Evolutionary conservation across 2,888 invertebrate species (phyloP).

Genomic region (Phymatocera aterrima): DNA sequence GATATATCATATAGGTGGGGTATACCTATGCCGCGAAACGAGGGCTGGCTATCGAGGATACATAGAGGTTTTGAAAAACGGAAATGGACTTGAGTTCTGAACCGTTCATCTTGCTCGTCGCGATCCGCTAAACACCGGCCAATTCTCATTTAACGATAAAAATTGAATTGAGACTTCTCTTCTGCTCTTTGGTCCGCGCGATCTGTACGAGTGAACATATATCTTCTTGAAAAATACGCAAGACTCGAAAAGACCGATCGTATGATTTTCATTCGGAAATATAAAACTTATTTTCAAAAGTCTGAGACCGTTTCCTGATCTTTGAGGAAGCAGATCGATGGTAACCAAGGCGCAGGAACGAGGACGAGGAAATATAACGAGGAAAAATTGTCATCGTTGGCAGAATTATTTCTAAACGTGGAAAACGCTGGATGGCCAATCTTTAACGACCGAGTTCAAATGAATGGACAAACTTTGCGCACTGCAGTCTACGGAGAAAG

Average conservation of each 20-base stretch:
- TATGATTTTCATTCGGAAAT: no score
- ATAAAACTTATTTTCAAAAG: no score
- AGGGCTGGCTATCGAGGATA: background rate
- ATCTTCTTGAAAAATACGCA: background rate
- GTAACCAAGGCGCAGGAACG: no score
- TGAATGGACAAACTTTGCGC: background rate
- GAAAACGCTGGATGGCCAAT: background rate
- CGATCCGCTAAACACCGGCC: background rate
- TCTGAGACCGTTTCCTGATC: no score
- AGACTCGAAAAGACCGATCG: no score
- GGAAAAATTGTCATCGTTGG: background rate
- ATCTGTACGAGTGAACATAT: background rate
- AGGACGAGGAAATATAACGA: background rate
- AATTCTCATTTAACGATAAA: background rate
- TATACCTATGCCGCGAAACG: background rate
- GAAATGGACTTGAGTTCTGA: background rate
- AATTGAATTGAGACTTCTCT: background rate
- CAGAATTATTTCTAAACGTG: background rate
- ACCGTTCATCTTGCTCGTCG: conserved; percentile 2
- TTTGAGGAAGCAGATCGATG: no score
- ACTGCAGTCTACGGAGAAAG: background rate
- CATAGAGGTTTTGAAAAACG: background rate
- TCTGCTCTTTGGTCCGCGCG: background rate
- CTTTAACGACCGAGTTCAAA: background rate
- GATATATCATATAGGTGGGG: background rate